Evolutionary conservation across 2,888 invertebrate genomes (phyloP).

Genomic region (Tetragnatha montana): DNA sequence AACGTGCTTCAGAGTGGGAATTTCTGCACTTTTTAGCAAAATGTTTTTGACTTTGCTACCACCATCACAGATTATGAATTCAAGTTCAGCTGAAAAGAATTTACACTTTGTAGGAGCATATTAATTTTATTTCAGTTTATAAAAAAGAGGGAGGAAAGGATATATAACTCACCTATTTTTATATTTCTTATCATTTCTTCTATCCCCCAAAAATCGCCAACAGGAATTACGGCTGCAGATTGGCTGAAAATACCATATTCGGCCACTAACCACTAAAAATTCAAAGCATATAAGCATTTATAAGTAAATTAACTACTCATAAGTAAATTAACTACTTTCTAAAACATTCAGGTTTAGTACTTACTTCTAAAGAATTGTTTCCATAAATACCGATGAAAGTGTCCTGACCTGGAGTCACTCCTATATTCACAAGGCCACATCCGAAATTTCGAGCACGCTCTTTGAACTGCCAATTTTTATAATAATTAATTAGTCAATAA

Average conservation of each 20-base stretch:
- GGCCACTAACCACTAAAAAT: slow-evolving; percentile 91
- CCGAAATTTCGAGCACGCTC: slow-evolving; percentile 91
- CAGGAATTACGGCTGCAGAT: slow-evolving; percentile 94
- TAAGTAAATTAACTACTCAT: no score
- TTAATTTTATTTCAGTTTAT: no score
- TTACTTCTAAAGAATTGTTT: slow-evolving; percentile 94
- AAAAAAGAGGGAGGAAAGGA: no score
- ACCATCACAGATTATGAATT: slow-evolving; percentile 90
- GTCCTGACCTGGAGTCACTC: slow-evolving; percentile 81
- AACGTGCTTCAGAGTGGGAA: slow-evolving; percentile 86
- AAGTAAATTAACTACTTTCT: not conserved
- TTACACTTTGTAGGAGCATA: no score
- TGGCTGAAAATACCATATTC: slow-evolving; percentile 96
- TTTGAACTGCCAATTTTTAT: slow-evolving; percentile 44
- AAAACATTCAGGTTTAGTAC: slow-evolving; percentile 75
- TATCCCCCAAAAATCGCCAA: slow-evolving; percentile 97
- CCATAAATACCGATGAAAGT: slow-evolving; percentile 95
- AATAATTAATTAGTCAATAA: no score
- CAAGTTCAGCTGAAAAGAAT: slow-evolving; percentile 74
- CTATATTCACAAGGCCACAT: slow-evolving; percentile 89
- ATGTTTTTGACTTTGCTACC: slow-evolving; percentile 90
- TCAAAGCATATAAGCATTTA: no score
- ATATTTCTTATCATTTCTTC: slow-evolving; percentile 98
- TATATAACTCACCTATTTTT: slow-evolving; percentile 83
- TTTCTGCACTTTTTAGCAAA: slow-evolving; percentile 84